These are phyloP conservation scores for Drosophila hydei DNA, from an alignment of 1,140 invertebrate genomes.

Conservation along the genomic window DNA sequence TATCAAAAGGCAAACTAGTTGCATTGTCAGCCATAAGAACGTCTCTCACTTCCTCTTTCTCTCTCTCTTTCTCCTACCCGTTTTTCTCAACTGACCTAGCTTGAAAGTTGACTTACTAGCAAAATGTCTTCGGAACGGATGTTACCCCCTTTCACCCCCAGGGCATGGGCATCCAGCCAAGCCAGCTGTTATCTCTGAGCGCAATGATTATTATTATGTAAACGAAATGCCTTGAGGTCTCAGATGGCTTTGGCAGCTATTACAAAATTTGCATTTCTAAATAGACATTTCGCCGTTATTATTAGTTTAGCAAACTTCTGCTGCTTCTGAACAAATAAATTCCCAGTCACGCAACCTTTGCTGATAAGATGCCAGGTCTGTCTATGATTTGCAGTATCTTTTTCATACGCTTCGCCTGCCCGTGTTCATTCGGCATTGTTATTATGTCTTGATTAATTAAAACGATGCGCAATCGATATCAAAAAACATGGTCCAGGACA, in stretches of 20 bases:
- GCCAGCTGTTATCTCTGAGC: slow-evolving; percentile 26
- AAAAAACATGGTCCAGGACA: slow-evolving; percentile 24
- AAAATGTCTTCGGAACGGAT: slow-evolving; percentile 27
- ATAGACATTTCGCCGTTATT: slow-evolving; percentile 72
- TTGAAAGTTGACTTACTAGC: slow-evolving; percentile 8
- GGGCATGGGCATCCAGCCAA: not conserved
- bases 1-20: slow-evolving; percentile 27
- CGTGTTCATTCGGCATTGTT: slow-evolving; percentile 39
- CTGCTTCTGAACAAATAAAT: slow-evolving; percentile 48
- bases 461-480: slow-evolving; percentile 67
- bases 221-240: slow-evolving; percentile 60
- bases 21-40: slow-evolving; percentile 13
- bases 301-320: slow-evolving; percentile 64
- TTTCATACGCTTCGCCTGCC: slow-evolving; percentile 27
- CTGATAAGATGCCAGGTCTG: slow-evolving; percentile 33
- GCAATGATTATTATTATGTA: slow-evolving; percentile 63
- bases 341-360: slow-evolving; percentile 39
- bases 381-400: slow-evolving; percentile 69
- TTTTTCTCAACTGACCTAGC: slow-evolving; percentile 11
- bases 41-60: not conserved
- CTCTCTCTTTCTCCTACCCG: not conserved
- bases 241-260: slow-evolving; percentile 49
- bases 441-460: slow-evolving; percentile 74
- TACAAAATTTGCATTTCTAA: slow-evolving; percentile 77
- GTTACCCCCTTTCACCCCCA: not conserved